phyloP scores from a whole-genome alignment of 2,797 vertebrate species.

The Poeciliopsis turneri region DNA sequence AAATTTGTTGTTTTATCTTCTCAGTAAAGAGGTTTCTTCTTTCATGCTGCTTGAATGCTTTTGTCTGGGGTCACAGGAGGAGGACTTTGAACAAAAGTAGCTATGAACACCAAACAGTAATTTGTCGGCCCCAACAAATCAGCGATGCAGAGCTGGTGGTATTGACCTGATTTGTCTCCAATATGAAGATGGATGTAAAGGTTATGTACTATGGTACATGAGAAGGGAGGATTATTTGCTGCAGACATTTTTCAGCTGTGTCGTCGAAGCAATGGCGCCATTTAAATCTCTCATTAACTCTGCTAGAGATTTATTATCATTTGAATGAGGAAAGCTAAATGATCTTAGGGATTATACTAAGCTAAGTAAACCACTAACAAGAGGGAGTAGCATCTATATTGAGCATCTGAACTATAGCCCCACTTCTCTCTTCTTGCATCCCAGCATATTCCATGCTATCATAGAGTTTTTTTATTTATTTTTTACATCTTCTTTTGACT shows the following conservation, averaged over 20 bases:
- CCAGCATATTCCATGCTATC: not conserved
- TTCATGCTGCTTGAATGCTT: conserved; percentile 16
- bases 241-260: conserved; percentile 69
- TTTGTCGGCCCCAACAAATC: conserved; percentile 33
- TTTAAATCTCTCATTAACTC: conserved; percentile 79
- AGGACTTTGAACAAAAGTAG: conserved; percentile 30
- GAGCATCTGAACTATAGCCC: conserved; percentile 35
- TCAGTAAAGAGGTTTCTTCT: conserved; percentile 14
- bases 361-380: conserved; percentile 74
- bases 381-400: conserved; percentile 56
- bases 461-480: not conserved
- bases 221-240: conserved; percentile 65
- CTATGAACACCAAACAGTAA: conserved; percentile 38
- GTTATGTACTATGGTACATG: conserved; percentile 57
- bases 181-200: conserved; percentile 67
- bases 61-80: conserved; percentile 32
- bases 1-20: conserved; percentile 5
- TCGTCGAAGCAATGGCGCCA: conserved; percentile 70
- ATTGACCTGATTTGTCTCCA: conserved; percentile 65
- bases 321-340: conserved; percentile 75
- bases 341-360: conserved; percentile 77
- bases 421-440: conserved; percentile 11
- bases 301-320: conserved; percentile 72
- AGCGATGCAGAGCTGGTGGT: conserved; percentile 35
- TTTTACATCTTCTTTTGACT: conserved; percentile 1